Evolutionary conservation across 1,140 invertebrate genomes (phyloP).

Genomic region (Drosophila bifasciata): DNA sequence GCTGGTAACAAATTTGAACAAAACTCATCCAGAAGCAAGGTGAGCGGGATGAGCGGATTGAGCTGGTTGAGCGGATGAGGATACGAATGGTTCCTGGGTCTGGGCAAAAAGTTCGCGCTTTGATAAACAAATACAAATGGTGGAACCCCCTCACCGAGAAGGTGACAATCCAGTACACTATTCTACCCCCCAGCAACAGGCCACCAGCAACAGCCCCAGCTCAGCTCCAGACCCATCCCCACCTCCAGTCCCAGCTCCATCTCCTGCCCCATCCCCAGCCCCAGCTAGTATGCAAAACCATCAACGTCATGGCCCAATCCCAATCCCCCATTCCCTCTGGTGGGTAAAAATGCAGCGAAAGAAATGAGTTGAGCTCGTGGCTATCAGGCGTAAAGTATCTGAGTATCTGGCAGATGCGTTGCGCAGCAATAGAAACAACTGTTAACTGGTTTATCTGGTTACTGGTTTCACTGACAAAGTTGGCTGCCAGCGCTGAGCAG

Average conservation of each 20-base stretch:
- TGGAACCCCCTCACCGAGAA: slow-evolving; percentile 26
- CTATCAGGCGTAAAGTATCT: slow-evolving; percentile 61
- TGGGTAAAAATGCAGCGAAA: slow-evolving; percentile 44
- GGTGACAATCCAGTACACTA: slow-evolving; percentile 30
- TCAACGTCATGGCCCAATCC: slow-evolving; percentile 41
- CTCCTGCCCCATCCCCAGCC: too few relatives aligned
- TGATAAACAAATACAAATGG: slow-evolving; percentile 77
- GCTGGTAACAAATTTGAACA: slow-evolving; percentile 64
- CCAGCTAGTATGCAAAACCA: slow-evolving; percentile 32
- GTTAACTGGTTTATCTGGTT: slow-evolving; percentile 24
- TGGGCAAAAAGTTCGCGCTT: slow-evolving; percentile 65
- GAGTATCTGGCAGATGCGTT: slow-evolving; percentile 41
- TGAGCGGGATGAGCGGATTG: not conserved
- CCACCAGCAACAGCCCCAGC: too few relatives aligned
- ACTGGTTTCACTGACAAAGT: slow-evolving; percentile 39
- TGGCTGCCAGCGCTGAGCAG: slow-evolving; percentile 12
- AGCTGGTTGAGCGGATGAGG: too few relatives aligned
- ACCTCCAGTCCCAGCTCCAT: too few relatives aligned
- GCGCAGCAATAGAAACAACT: slow-evolving; percentile 19
- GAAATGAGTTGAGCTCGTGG: slow-evolving; percentile 46
- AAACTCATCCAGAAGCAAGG: slow-evolving; percentile 12
- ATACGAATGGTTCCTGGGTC: not conserved
- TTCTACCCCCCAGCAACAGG: not conserved
- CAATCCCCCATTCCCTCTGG: slow-evolving; percentile 3
- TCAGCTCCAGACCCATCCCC: too few relatives aligned